A percentile compares a stretch with the other conserved stretches of the same genome.
These are phyloP conservation scores for Aphelocoma californica DNA, from an alignment of 2,797 vertebrate species.

Conservation along the genomic window DNA sequence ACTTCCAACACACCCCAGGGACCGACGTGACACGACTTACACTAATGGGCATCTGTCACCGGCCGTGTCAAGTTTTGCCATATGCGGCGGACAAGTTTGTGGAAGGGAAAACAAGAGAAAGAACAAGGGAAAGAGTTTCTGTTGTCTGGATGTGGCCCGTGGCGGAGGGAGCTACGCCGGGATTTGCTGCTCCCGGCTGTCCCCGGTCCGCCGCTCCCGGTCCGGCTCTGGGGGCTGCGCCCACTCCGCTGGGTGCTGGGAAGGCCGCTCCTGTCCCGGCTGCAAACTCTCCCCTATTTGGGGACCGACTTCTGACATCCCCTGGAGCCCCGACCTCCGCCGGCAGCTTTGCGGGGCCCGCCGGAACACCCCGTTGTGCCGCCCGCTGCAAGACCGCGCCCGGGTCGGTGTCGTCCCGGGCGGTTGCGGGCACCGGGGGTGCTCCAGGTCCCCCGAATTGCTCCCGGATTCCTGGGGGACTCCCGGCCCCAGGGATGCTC, in stretches of 20 bases:
- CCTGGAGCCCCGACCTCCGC: neutral
- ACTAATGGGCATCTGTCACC: conserved; percentile 69
- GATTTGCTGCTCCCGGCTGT: neutral
- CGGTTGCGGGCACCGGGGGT: too few species aligned
- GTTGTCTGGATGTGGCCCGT: neutral
- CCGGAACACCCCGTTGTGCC: neutral
- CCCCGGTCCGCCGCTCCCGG: neutral
- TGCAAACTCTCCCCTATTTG: neutral
- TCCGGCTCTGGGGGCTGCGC: neutral
- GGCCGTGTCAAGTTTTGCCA: conserved; percentile 57
- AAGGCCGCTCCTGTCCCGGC: neutral
- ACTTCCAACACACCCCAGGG: conserved; percentile 49
- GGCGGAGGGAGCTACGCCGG: neutral
- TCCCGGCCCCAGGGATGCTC: neutral
- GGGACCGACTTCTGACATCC: neutral
- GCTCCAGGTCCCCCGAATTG: neutral
- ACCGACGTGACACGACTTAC: conserved; percentile 23
- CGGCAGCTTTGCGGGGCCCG: neutral
- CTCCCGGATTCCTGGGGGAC: too few species aligned
- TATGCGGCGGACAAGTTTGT: conserved; percentile 31
- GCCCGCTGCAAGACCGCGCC: neutral
- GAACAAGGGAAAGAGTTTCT: neutral
- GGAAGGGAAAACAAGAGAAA: neutral
- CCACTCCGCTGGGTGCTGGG: neutral
- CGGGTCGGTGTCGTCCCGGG: too few species aligned